phyloP scores from a whole-genome alignment of 2,113 vertebrate species.

The Stegostoma tigrinum region DNA sequence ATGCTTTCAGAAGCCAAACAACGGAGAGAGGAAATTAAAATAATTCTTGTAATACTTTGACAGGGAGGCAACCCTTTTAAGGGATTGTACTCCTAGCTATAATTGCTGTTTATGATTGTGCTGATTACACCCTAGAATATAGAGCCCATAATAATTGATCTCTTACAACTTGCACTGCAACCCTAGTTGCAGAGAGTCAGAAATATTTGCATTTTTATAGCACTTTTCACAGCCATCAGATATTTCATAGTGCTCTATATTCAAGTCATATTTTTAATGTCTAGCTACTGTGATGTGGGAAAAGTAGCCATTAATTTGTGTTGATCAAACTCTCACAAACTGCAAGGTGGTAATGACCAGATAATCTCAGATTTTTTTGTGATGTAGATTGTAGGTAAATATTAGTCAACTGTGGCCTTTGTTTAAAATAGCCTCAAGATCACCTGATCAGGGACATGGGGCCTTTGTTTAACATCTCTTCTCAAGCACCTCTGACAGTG shows the following conservation, averaged over 20 bases:
- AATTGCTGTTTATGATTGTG: background rate
- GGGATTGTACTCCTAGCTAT: background rate
- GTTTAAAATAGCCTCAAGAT: background rate
- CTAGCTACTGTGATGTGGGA: background rate
- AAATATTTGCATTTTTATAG: background rate
- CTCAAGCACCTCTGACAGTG: background rate
- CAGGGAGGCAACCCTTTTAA: background rate
- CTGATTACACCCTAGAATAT: background rate
- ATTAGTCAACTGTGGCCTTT: background rate
- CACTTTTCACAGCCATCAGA: background rate
- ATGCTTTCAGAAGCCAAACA: background rate
- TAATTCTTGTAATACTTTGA: constrained; percentile 17
- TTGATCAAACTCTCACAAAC: background rate
- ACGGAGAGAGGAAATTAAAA: background rate
- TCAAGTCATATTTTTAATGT: background rate
- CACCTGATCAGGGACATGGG: background rate
- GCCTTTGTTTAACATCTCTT: background rate
- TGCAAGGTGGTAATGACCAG: background rate
- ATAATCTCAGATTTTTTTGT: background rate
- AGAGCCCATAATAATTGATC: background rate
- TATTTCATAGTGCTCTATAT: background rate
- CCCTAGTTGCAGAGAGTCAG: background rate
- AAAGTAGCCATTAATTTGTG: background rate
- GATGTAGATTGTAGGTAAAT: background rate
- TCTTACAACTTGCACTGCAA: no score